These are phyloP conservation scores for Polietes domitor DNA, from an alignment of 2,888 invertebrate species.

Conservation along the genomic window DNA sequence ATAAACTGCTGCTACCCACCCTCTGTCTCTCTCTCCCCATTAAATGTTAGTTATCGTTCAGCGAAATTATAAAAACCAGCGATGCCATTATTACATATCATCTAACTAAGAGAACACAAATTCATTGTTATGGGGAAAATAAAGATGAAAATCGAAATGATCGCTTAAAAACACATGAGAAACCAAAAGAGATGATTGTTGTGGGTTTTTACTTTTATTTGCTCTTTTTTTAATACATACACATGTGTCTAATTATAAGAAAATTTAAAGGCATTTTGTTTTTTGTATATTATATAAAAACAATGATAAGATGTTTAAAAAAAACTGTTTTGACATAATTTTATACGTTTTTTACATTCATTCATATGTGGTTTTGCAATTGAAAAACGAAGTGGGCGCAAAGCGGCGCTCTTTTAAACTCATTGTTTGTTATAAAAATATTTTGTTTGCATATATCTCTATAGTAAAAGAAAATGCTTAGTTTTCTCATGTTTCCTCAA, in stretches of 20 bases:
- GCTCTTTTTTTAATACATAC: slow-evolving; percentile 63
- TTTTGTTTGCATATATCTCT: slow-evolving; percentile 37
- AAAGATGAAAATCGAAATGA: slow-evolving; percentile 48
- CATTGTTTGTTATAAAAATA: slow-evolving; percentile 61
- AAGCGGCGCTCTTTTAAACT: slow-evolving; percentile 73
- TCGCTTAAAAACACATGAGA: slow-evolving; percentile 60
- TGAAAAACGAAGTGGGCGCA: slow-evolving; percentile 68
- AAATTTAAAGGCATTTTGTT: slow-evolving; percentile 54
- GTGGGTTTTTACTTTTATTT: slow-evolving; percentile 66
- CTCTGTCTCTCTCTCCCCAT: no score
- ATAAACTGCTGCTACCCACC: no score
- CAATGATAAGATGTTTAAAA: slow-evolving; percentile 47
- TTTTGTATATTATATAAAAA: slow-evolving; percentile 60
- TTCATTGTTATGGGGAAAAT: slow-evolving; percentile 68
- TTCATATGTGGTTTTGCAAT: slow-evolving; percentile 21
- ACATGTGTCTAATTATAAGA: slow-evolving; percentile 62
- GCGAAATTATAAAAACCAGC: slow-evolving; percentile 1
- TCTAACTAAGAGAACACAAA: slow-evolving; percentile 13
- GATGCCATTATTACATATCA: not conserved
- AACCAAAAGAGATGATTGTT: slow-evolving; percentile 51
- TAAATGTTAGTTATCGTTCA: no score
- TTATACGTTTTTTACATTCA: slow-evolving; percentile 42
- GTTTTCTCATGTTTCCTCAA: slow-evolving; percentile 81
- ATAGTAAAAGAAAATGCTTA: slow-evolving; percentile 52
- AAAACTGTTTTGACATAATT: slow-evolving; percentile 44